phyloP scores from a whole-genome alignment of 1,140 invertebrate species.

The Conus ventricosus region DNA sequence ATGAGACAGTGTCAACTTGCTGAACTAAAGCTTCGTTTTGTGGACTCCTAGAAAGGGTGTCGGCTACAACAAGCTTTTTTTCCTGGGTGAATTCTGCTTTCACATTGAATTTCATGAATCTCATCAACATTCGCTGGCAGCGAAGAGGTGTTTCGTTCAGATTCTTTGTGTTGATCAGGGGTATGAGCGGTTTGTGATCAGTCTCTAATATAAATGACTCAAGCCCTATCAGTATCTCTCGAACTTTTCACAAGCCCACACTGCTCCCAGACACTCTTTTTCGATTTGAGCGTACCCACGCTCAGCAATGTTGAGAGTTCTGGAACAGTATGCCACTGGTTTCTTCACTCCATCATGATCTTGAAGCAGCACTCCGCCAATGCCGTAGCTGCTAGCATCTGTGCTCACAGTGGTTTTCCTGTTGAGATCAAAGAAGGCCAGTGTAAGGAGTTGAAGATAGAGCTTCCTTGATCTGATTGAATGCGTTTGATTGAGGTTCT shows the following conservation, averaged over 20 bases:
- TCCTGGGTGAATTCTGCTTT: slow-evolving; percentile 28
- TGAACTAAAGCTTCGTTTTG: background rate
- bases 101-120: slow-evolving; percentile 40
- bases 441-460: background rate
- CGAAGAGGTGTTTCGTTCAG: background rate
- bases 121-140: background rate
- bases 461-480: slow-evolving; percentile 37
- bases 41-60: slow-evolving; percentile 47
- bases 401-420: background rate
- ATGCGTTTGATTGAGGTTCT: slow-evolving; percentile 23
- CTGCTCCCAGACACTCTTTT: slow-evolving; percentile 77
- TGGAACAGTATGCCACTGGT: slow-evolving; percentile 50
- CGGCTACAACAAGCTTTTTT: slow-evolving; percentile 27
- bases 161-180: slow-evolving; percentile 38
- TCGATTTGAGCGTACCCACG: slow-evolving; percentile 77
- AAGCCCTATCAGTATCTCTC: slow-evolving; percentile 17
- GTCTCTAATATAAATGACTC: slow-evolving; percentile 53
- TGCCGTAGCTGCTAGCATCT: slow-evolving; percentile 39
- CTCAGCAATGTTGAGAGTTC: slow-evolving; percentile 64
- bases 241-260: slow-evolving; percentile 64
- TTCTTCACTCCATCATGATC: background rate
- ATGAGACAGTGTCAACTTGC: background rate
- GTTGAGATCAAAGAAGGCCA: slow-evolving; percentile 1
- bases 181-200: slow-evolving; percentile 71
- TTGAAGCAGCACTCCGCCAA: no score